Percentiles rank a stretch among this genome's conserved stretches.
phyloP scores from a whole-genome alignment of 2,113 vertebrate species.

The Neomonachus schauinslandi region DNA sequence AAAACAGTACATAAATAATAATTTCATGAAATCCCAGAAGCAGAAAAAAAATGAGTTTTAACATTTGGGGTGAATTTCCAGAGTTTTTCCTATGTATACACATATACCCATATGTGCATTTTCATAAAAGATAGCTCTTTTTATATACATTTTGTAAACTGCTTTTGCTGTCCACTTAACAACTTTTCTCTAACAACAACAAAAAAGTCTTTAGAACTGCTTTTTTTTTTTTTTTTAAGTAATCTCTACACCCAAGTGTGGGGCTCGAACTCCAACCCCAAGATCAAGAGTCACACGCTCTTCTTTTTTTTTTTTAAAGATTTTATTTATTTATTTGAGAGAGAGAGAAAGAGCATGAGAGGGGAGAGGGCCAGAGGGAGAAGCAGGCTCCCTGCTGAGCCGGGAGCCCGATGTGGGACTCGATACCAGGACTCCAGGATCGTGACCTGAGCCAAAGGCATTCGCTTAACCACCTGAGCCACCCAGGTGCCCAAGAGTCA shows the following conservation, averaged over 20 bases:
- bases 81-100: background rate
- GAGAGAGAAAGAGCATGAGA: too few species aligned
- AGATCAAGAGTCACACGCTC: background rate
- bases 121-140: background rate
- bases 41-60: background rate
- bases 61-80: constrained; percentile 5
- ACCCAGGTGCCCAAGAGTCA: background rate
- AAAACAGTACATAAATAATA: background rate
- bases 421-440: too few species aligned
- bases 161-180: background rate
- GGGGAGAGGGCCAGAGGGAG: too few species aligned
- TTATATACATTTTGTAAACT: background rate
- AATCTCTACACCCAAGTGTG: background rate
- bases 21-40: background rate
- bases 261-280: background rate
- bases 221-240: background rate
- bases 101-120: background rate
- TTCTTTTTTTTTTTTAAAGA: too few species aligned
- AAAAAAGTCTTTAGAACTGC: background rate
- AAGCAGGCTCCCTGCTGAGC: too few species aligned
- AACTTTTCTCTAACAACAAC: background rate
- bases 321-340: too few species aligned
- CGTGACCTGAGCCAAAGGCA: too few species aligned
- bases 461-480: too few species aligned
- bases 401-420: too few species aligned